Evolutionary conservation across 2,113 vertebrate species (phyloP), one percentile per base, ranked within the genome.

Genomic region (Vidua chalybeata): DNA sequence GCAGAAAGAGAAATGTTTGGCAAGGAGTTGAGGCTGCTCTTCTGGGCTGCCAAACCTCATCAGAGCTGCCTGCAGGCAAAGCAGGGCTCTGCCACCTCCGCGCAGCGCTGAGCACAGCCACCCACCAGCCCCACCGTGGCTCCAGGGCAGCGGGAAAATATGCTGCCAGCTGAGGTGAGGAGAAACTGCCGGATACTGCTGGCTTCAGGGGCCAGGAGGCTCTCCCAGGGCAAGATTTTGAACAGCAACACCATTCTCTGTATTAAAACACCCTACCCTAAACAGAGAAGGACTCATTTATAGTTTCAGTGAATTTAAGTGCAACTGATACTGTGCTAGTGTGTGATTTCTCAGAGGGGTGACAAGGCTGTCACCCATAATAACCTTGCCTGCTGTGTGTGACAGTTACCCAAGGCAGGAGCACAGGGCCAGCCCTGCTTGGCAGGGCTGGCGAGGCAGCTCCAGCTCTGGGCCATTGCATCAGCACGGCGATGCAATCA

Each of bases 11-110:
- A 93, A 93, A 80, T 6, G 23, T 63, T 84, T 92, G 90, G 72
- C 84, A 67, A 90, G 80, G 80, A 92, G 64, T 78, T 6, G 0
- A 84, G 41, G 87, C 66, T 72, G 80, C 87, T 94, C 61, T 90
- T 90, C 84, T 79, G 84, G 8, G 66, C 87, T 92, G 93, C 91
- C 89, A 95, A 75, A 84, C 52, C 84, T 90, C 95, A 86, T 95
- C 91, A 95, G 86, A 94, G 95, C 86, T 59, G 85, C 83, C 86
- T 16, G 66, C 0, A 0, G 89, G 80, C 77, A 67, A 24, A 92
- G 81, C 31, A 3, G 58, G 58, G 75, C 94, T 73, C 71, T 76
- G 94, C 68, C 76, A 82, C 89, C 84, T 43, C 76, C 0, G 0
- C 9, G 9, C 43, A 80, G 68, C 14, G 0, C 30, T 6, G 49